Evolutionary conservation across 64 coral and sea anemone genomes (phyloP), one percentile per base, ranked within the genome.

Genomic region (Actinia tenebrosa): DNA sequence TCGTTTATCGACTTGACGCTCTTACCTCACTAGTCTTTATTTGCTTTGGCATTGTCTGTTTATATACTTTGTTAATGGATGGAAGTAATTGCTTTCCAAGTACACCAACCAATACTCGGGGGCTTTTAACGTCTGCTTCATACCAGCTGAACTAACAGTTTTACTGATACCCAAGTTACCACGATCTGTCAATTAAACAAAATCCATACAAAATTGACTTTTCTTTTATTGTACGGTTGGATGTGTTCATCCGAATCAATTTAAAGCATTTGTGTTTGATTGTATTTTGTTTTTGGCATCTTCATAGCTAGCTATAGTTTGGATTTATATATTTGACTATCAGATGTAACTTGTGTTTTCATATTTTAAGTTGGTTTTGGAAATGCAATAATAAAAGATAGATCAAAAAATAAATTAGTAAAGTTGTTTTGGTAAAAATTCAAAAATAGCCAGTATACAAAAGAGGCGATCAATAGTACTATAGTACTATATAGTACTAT

Each of bases 41-140:
- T 75, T 75, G 25, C 69, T 15, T 75, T 75, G 0, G n/a, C 27
- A 8, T 75, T 42, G n/a, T 30, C 26, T 75, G 69, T 75, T 75
- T 75, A 75, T 75, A 75, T 75, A 75, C 64, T 69, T 69, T 69
- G 64, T 69, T 69, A 69, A 69, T 69, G 64, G 64, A 69, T 69
- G 20, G 69, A 75, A 37, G 26, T 37, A 75, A 75, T 75, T 42
- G 69, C 10, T 75, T 75, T 42, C 69, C 69, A 75, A 75, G 69
- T 75, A 75, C 23, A 30, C 27, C 69, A 11, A 30, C 22, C 25
- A 30, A 14, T 75, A 26, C 69, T 0, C 37, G 22, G 14, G 15
- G 69, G 25, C 69, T 75, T 43, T 75, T 75, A 75, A 75, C 69
- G 69, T 75, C 69, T 75, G 26, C 69, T 42, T 42, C 26, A 30